Evolutionary conservation across 2,113 vertebrate genomes (phyloP).

Genomic region (Herpailurus yagouaroundi): DNA sequence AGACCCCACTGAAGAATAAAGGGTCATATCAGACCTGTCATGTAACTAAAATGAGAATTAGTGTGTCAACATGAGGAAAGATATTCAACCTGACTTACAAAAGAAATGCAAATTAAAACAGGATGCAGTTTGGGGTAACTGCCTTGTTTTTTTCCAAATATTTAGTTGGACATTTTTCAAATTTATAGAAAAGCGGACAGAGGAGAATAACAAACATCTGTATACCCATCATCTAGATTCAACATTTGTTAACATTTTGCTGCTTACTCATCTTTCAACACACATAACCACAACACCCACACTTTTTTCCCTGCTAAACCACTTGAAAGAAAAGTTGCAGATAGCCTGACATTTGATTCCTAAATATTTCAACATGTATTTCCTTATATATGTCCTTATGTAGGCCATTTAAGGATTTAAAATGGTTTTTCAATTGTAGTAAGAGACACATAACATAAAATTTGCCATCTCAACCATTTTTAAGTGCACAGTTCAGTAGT

Average conservation of each 20-base stretch:
- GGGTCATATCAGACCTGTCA: not conserved
- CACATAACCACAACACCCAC: not conserved
- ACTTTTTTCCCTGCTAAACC: not conserved
- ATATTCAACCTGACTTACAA: not conserved
- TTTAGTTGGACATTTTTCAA: not conserved
- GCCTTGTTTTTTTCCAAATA: not conserved
- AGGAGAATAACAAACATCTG: not conserved
- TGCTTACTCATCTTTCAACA: not conserved
- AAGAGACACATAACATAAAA: not conserved
- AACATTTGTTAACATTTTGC: not conserved
- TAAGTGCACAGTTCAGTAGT: not conserved
- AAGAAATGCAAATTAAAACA: slow-evolving; percentile 25
- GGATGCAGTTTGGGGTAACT: not conserved
- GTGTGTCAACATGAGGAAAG: not conserved
- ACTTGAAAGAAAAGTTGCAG: not conserved
- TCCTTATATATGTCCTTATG: not conserved
- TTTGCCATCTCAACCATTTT: not conserved
- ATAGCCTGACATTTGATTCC: not conserved
- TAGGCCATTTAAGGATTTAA: not conserved
- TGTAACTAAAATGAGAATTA: not conserved
- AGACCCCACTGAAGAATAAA: not conserved
- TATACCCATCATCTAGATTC: not conserved
- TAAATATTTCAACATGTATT: not conserved
- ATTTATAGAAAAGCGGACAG: not conserved
- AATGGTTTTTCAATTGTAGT: not conserved